Evolutionary conservation across 2,797 vertebrate genomes (phyloP).

Genomic region (Amblyraja radiata): DNA sequence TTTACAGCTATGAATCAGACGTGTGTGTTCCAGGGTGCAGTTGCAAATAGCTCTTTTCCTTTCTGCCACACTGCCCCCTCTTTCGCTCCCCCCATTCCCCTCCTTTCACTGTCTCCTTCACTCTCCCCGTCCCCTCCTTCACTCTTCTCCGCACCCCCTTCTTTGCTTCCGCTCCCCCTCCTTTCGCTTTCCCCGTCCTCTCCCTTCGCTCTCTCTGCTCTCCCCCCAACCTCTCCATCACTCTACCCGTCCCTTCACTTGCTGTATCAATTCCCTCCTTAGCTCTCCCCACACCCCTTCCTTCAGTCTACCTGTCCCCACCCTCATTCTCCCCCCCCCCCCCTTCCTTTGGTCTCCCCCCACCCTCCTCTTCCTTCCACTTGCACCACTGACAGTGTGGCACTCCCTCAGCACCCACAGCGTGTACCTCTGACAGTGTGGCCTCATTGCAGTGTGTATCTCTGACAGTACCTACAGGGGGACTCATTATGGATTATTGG

Average conservation of each 20-base stretch:
- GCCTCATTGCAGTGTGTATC: neutral
- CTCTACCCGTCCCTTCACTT: neutral
- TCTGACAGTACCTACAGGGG: neutral
- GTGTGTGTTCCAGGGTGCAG: neutral
- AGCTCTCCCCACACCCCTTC: neutral
- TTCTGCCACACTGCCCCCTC: neutral
- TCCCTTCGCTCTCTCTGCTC: neutral
- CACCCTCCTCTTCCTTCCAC: neutral
- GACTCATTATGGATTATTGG: neutral
- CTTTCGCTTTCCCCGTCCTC: neutral
- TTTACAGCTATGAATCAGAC: neutral
- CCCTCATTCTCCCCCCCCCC: neutral
- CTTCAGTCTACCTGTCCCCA: neutral
- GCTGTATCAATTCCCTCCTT: too few species aligned
- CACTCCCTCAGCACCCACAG: too few species aligned
- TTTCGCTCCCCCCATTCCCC: neutral
- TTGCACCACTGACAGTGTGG: too few species aligned
- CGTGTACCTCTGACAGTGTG: neutral
- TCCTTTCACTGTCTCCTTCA: too few species aligned
- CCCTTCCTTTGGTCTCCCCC: too few species aligned
- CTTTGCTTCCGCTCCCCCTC: too few species aligned
- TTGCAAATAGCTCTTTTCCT: neutral
- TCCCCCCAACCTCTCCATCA: too few species aligned
- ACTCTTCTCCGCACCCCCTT: neutral
- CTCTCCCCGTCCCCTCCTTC: neutral